phyloP scores from a whole-genome alignment of 2,113 vertebrate genomes.

The Thamnaconus septentrionalis region DNA sequence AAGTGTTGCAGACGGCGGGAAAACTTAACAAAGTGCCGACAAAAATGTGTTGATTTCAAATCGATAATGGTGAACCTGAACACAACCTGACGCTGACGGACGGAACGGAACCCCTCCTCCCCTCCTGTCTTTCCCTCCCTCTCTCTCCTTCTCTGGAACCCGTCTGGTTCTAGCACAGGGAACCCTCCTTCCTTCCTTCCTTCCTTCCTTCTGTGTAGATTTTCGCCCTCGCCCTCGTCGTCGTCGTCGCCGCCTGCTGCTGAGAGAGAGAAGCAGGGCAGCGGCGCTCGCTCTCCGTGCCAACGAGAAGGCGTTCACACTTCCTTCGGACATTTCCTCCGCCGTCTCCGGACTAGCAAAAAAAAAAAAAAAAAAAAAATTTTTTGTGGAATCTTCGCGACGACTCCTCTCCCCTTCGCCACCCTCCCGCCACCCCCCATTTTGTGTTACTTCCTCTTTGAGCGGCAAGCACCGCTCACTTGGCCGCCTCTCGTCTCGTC shows the following conservation, averaged over 20 bases:
- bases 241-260: too few relatives aligned
- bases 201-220: constrained; percentile 9
- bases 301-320: constrained; percentile 67
- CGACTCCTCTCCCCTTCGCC: not conserved
- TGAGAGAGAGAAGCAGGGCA: constrained; percentile 43
- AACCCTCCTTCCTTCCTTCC: not conserved
- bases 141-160: not conserved
- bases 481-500: not conserved
- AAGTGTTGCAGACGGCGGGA: too few relatives aligned
- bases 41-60: too few relatives aligned
- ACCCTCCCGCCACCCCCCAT: not conserved
- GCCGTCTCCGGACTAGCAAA: constrained; percentile 47
- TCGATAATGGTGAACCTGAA: constrained; percentile 8
- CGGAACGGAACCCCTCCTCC: constrained; percentile 11
- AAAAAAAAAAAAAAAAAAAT: too few relatives aligned
- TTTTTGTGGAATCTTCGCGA: constrained; percentile 13
- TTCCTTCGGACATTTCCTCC: constrained; percentile 68
- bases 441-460: too few relatives aligned
- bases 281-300: constrained; percentile 18
- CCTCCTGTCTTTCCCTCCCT: not conserved
- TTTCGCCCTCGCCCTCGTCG: constrained; percentile 12
- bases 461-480: not conserved
- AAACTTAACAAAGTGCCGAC: too few relatives aligned
- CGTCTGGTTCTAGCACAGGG: too few relatives aligned
- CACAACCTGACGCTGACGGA: constrained; percentile 49